Evolutionary conservation across 1,140 invertebrate genomes (phyloP).

Genomic region (Zaprionus tsacasi): DNA sequence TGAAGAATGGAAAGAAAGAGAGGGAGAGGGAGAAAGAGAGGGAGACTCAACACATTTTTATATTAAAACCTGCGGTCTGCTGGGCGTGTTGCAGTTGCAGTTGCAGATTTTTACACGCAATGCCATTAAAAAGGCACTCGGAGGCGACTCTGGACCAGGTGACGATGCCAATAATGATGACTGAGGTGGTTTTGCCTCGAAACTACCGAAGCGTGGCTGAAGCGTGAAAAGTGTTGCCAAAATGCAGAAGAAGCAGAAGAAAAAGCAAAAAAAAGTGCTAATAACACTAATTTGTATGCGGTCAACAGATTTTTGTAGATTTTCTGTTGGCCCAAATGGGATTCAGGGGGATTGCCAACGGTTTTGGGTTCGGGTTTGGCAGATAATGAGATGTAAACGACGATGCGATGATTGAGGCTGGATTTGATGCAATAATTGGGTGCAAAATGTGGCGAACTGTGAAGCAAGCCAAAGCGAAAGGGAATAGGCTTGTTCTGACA

Average conservation of each 20-base stretch:
- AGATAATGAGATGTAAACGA: conserved; percentile 52
- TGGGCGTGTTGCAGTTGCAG: conserved; percentile 49
- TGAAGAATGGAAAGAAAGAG: no score
- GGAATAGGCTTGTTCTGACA: not conserved
- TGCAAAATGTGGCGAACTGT: conserved; percentile 43
- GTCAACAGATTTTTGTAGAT: conserved; percentile 57
- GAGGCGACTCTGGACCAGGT: conserved; percentile 49
- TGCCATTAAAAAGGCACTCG: conserved; percentile 53
- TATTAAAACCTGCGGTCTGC: conserved; percentile 58
- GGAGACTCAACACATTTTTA: conserved; percentile 40
- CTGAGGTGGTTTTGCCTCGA: conserved; percentile 16
- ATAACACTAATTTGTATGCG: conserved; percentile 60
- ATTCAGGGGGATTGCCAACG: conserved; percentile 1
- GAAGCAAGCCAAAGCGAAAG: not conserved
- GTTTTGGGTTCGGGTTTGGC: conserved; percentile 40
- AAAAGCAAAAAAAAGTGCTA: conserved; percentile 37
- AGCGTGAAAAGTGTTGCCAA: conserved; percentile 55
- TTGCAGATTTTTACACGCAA: conserved; percentile 47
- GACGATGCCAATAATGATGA: conserved; percentile 20
- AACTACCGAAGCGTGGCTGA: conserved; percentile 41
- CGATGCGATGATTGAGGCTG: conserved; percentile 39
- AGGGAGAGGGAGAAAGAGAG: not conserved
- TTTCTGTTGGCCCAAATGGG: conserved; percentile 42
- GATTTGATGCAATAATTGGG: conserved; percentile 48
- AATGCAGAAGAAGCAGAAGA: conserved; percentile 32